Percentiles rank a stretch among this genome's conserved stretches.
Evolutionary conservation across 2,113 vertebrate species (phyloP).

Genomic region (Saiga tatarica): DNA sequence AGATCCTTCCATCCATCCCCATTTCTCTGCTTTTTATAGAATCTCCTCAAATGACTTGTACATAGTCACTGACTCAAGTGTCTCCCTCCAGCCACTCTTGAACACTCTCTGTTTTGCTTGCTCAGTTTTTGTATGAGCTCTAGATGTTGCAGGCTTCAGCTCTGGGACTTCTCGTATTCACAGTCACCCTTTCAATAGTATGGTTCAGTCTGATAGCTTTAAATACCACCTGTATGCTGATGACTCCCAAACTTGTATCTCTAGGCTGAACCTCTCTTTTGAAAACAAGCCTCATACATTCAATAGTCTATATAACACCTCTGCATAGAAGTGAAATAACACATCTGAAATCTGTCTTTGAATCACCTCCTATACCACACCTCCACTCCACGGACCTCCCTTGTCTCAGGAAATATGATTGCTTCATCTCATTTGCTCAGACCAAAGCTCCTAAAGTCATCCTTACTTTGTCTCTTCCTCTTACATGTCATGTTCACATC

Average conservation of each 20-base stretch:
- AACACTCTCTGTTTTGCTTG: not conserved
- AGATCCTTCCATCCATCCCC: not conserved
- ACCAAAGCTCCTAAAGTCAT: not conserved
- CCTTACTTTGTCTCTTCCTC: not conserved
- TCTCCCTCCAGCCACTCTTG: not conserved
- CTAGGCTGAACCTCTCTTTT: not conserved
- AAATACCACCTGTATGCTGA: not conserved
- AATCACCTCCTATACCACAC: not conserved
- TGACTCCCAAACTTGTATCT: not conserved
- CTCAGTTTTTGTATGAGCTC: not conserved
- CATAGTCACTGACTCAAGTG: not conserved
- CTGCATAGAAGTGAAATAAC: not conserved
- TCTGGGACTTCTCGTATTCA: not conserved
- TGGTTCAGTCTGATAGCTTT: not conserved
- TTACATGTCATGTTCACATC: not conserved
- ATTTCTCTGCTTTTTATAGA: not conserved
- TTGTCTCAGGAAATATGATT: not conserved
- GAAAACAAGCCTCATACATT: not conserved
- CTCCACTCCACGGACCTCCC: not conserved
- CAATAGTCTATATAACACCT: not conserved
- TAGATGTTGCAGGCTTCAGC: not conserved
- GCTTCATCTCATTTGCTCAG: not conserved
- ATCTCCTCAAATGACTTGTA: not conserved
- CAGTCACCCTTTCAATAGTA: not conserved
- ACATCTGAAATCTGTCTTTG: not conserved